Conservation (phyloP, 2,888 invertebrate species). For the Eristalinus aeneus region DNA sequence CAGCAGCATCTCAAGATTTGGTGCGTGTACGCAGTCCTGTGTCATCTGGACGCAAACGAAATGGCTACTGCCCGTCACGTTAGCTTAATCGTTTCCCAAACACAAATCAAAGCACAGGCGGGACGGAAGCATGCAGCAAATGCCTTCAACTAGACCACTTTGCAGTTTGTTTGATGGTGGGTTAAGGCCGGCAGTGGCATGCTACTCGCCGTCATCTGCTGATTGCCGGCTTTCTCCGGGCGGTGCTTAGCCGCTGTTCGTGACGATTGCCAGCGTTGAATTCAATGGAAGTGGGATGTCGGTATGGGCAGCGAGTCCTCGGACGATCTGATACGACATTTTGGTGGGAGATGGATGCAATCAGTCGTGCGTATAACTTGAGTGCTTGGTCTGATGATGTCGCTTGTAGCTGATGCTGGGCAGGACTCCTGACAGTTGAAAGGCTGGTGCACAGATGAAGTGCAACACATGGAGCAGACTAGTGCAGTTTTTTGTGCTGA, state of each 20-base stretch:
- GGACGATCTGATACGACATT: not conserved
- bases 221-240: not conserved
- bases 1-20: not conserved
- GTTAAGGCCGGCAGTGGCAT: not conserved
- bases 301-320: slow-evolving; percentile 27
- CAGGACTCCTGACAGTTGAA: not conserved
- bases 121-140: slow-evolving; percentile 42
- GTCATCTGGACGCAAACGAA: slow-evolving; percentile 12
- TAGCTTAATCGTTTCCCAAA: slow-evolving; percentile 40
- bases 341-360: not conserved
- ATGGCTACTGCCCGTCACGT: slow-evolving; percentile 49
- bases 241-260: not conserved
- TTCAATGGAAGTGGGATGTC: no score
- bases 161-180: slow-evolving; percentile 53
- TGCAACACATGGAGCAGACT: no score
- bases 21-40: not conserved
- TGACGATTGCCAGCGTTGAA: slow-evolving; percentile 34
- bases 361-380: not conserved
- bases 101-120: slow-evolving; percentile 15
- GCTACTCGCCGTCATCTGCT: not conserved
- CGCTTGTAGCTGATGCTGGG: not conserved
- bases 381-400: not conserved
- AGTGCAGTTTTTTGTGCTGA: no score
- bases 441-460: not conserved
- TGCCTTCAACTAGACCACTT: slow-evolving; percentile 58